These are phyloP conservation scores for Tiaroga cobitis DNA, from an alignment of 2,797 vertebrate species.

Conservation along the genomic window DNA sequence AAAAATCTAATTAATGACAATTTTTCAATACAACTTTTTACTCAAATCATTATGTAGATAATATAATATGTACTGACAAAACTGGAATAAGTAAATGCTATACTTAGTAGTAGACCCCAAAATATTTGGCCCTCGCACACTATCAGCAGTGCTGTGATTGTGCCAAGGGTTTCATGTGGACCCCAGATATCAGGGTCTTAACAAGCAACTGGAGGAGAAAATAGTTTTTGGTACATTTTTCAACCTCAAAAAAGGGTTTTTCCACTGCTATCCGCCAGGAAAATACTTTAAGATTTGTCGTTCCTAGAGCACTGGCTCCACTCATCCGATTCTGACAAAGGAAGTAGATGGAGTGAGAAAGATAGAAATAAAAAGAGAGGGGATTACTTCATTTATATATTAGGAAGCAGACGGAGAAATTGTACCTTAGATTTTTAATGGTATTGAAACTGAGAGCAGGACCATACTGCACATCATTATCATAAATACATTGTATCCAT, in stretches of 20 bases:
- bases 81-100: not conserved
- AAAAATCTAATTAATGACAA: not conserved
- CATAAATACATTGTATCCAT: not conserved
- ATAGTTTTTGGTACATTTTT: slow-evolving; percentile 74
- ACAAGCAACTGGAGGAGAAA: slow-evolving; percentile 64
- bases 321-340: slow-evolving; percentile 3
- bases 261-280: slow-evolving; percentile 66
- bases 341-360: not conserved
- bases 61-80: not conserved
- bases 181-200: slow-evolving; percentile 32
- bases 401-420: not conserved
- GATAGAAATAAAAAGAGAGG: not conserved
- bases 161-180: slow-evolving; percentile 60
- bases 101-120: not conserved
- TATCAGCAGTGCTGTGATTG: slow-evolving; percentile 74
- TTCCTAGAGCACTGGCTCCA: slow-evolving; percentile 10
- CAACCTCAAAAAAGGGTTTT: slow-evolving; percentile 54
- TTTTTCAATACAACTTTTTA: not conserved
- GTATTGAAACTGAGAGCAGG: not conserved
- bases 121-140: slow-evolving; percentile 13
- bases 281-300: slow-evolving; percentile 23
- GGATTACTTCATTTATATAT: slow-evolving; percentile 18
- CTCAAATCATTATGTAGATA: not conserved
- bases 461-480: not conserved
- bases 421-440: not conserved